These are phyloP conservation scores for Amniataba percoides DNA, from an alignment of 2,797 vertebrate species.

Conservation along the genomic window DNA sequence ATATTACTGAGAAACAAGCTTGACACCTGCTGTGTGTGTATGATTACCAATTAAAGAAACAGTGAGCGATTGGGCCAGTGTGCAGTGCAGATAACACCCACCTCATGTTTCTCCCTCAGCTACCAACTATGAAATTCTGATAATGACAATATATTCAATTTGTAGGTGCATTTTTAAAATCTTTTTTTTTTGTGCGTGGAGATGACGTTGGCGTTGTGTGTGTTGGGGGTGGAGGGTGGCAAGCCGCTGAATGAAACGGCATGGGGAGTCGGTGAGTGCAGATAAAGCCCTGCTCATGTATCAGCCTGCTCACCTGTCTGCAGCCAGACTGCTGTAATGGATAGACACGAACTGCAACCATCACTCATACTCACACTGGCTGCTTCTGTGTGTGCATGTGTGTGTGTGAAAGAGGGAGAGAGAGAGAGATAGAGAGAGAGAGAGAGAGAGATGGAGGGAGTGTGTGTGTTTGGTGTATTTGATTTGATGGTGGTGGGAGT, in stretches of 20 bases:
- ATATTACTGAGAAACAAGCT: slow-evolving; percentile 28
- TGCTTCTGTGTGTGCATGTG: slow-evolving; percentile 36
- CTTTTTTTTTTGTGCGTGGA: slow-evolving; percentile 50
- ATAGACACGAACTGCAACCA: slow-evolving; percentile 73
- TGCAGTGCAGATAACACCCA: slow-evolving; percentile 56
- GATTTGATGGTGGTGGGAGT: slow-evolving; percentile 54
- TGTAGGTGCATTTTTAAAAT: slow-evolving; percentile 36
- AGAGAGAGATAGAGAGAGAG: neutral
- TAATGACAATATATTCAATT: slow-evolving; percentile 64
- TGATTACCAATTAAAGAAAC: slow-evolving; percentile 59
- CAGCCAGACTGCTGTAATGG: slow-evolving; percentile 76
- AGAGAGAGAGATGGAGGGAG: slow-evolving; percentile 13
- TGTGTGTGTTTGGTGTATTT: slow-evolving; percentile 41
- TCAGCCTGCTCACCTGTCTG: slow-evolving; percentile 83
- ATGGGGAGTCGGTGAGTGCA: slow-evolving; percentile 77
- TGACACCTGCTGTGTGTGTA: slow-evolving; percentile 16
- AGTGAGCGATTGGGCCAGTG: slow-evolving; percentile 53
- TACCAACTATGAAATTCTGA: slow-evolving; percentile 51
- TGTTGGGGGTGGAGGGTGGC: slow-evolving; percentile 37
- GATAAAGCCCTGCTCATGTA: slow-evolving; percentile 83
- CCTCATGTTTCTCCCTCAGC: slow-evolving; percentile 53
- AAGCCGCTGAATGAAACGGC: slow-evolving; percentile 71
- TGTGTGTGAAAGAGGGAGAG: slow-evolving; percentile 12
- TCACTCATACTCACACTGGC: slow-evolving; percentile 79
- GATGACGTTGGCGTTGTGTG: slow-evolving; percentile 25